Evolutionary conservation across 1,140 invertebrate species (phyloP), one percentile per base, ranked within the genome.

Genomic region (Babylonia areolata): DNA sequence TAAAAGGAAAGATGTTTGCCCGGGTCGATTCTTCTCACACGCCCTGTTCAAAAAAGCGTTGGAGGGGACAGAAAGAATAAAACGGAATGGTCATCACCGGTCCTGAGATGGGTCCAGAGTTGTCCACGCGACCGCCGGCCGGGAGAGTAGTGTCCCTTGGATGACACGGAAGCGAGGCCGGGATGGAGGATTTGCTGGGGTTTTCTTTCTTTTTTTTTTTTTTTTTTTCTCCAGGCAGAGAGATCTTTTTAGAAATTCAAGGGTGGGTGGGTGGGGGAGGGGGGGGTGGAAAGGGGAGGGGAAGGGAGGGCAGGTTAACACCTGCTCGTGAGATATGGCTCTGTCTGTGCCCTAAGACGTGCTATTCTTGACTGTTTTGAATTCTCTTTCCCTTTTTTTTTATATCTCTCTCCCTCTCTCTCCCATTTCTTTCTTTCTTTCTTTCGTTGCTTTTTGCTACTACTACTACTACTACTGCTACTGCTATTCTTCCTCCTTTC

Each of bases 1-100:
- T 80, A 80, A 77, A 73, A 79, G 78, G n/a, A 40, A 80, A 80
- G 78, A 80, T 80, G 46, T 80, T 80, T 80, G 78, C 46, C 78
- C n/a, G n/a, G 23, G 42, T 37, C 42, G 46, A 31, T 80, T 80
- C 78, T 80, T 42, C 17, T 33, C 58, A 42, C 28, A n/a, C 77
- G 77, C 77, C 77, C 42, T 46, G 12, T 39, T 79, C 2, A 79
- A 79, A 79, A 79, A 42, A 20, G 23, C n/a, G 3, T 79, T 42
- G 42, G 42, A 51, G 78, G 28, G 3, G 40, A 42, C 12, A 35
- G 46, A 80, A n/a, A 28, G 31, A 28, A 40, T 5, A 28, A 40
- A 77, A 28, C 11, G 75, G 28, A 40, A 23, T 23, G 58, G 58
- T 64, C 58, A 64, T 12, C 58, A 12, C 58, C 23, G 28, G 58